Conservation (phyloP, 2,888 invertebrate species). For the Elmis aenea region DNA sequence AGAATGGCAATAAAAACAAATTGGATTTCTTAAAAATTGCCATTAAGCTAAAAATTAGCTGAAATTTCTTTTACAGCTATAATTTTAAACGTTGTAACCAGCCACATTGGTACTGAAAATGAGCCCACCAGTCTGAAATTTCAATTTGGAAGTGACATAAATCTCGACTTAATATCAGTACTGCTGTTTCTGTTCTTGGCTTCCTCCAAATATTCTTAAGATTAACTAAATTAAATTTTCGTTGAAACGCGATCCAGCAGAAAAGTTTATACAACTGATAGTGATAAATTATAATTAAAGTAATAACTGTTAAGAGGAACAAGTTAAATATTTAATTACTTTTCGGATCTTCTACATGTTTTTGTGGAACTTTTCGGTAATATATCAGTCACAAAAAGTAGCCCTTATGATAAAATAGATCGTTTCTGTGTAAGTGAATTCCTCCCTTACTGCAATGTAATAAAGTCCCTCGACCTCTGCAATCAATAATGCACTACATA, state of each 20-base stretch:
- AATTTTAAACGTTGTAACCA: slow-evolving; percentile 29
- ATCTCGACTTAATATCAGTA: slow-evolving; percentile 38
- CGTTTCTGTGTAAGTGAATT: too few species aligned
- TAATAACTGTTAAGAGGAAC: too few species aligned
- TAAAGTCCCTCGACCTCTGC: too few species aligned
- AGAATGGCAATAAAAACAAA: slow-evolving; percentile 8
- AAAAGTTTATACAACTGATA: slow-evolving; percentile 28
- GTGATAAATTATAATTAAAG: too few species aligned
- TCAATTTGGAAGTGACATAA: slow-evolving; percentile 36
- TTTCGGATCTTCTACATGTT: too few species aligned
- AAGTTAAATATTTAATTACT: too few species aligned
- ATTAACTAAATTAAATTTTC: slow-evolving; percentile 34
- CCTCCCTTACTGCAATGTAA: too few species aligned
- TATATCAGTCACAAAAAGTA: too few species aligned
- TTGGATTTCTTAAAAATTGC: slow-evolving; percentile 13
- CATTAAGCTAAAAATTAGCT: slow-evolving; percentile 13
- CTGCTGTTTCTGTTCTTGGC: slow-evolving; percentile 22
- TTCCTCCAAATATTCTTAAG: slow-evolving; percentile 29
- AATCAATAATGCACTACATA: too few species aligned
- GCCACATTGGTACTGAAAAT: slow-evolving; percentile 31
- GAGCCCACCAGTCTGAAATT: slow-evolving; percentile 32
- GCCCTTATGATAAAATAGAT: too few species aligned
- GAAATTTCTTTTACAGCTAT: slow-evolving; percentile 10
- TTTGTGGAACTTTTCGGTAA: too few species aligned
- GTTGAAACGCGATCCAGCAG: slow-evolving; percentile 26